A percentile compares a stretch with the other conserved stretches of the same genome.
Evolutionary conservation across 2,113 vertebrate genomes (phyloP).

Genomic region (Fulica atra): DNA sequence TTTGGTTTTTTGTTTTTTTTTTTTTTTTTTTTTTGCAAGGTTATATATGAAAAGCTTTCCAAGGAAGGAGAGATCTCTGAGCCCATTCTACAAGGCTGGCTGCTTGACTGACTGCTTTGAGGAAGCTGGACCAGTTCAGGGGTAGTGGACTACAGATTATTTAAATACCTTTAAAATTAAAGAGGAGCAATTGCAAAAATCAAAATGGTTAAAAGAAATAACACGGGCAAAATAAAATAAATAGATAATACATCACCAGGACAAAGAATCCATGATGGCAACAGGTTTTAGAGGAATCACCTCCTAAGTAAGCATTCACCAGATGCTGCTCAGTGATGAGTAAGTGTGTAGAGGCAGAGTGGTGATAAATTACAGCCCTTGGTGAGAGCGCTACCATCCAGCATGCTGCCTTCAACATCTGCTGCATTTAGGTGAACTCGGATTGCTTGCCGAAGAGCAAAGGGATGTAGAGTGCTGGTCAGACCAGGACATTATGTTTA

Average conservation of each 20-base stretch:
- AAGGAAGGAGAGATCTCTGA: neutral
- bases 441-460: neutral
- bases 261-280: neutral
- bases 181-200: neutral
- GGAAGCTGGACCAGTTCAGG: neutral
- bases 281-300: neutral
- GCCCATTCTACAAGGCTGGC: neutral
- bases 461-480: neutral
- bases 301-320: neutral
- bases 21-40: neutral
- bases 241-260: neutral
- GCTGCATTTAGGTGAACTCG: neutral
- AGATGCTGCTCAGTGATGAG: neutral
- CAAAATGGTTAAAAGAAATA: neutral
- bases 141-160: neutral
- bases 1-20: neutral
- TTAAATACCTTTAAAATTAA: neutral
- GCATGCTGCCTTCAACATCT: neutral
- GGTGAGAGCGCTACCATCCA: neutral
- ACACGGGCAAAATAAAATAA: neutral
- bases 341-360: neutral
- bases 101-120: neutral
- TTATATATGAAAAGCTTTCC: neutral
- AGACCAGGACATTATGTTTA: neutral
- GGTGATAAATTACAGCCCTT: neutral